phyloP scores from a whole-genome alignment of 2,888 invertebrate species.

The Paralinhomoeus sp. region DNA sequence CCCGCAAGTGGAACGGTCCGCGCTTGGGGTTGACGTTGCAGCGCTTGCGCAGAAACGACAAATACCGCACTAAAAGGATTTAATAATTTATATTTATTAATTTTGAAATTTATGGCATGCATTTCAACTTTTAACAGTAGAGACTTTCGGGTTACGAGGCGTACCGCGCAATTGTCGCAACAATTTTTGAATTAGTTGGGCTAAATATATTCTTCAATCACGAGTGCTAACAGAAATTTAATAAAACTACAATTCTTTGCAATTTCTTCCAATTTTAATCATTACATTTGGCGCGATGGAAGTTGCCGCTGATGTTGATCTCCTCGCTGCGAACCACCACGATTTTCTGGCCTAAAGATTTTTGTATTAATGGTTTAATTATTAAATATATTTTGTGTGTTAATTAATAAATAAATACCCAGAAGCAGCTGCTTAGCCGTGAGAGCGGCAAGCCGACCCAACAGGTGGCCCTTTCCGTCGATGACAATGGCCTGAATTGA shows the following conservation, averaged over 20 bases:
- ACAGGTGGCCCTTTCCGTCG: slow-evolving; percentile 91
- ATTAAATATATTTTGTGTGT: too few species aligned
- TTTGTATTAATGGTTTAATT: too few species aligned
- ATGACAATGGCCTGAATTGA: slow-evolving; percentile 63
- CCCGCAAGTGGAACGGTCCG: slow-evolving; percentile 94
- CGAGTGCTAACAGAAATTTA: too few species aligned
- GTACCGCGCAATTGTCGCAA: too few species aligned
- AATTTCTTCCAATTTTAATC: too few species aligned
- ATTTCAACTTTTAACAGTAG: too few species aligned
- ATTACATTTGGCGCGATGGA: slow-evolving; percentile 52
- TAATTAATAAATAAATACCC: slow-evolving; percentile 34
- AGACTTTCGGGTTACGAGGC: too few species aligned
- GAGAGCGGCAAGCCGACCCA: slow-evolving; percentile 81
- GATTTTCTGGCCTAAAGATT: slow-evolving; percentile 54
- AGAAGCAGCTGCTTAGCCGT: slow-evolving; percentile 81
- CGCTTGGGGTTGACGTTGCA: slow-evolving; percentile 95
- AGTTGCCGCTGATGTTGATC: slow-evolving; percentile 87
- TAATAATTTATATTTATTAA: too few species aligned
- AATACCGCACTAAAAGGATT: slow-evolving; percentile 51
- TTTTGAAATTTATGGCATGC: too few species aligned
- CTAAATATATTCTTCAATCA: too few species aligned
- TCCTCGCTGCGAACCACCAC: slow-evolving; percentile 79
- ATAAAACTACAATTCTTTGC: too few species aligned
- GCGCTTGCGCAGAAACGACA: slow-evolving; percentile 82
- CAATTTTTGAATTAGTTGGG: too few species aligned